These are phyloP conservation scores for Dromococcyx pavoninus DNA, from an alignment of 2,797 vertebrate species.

Conservation along the genomic window DNA sequence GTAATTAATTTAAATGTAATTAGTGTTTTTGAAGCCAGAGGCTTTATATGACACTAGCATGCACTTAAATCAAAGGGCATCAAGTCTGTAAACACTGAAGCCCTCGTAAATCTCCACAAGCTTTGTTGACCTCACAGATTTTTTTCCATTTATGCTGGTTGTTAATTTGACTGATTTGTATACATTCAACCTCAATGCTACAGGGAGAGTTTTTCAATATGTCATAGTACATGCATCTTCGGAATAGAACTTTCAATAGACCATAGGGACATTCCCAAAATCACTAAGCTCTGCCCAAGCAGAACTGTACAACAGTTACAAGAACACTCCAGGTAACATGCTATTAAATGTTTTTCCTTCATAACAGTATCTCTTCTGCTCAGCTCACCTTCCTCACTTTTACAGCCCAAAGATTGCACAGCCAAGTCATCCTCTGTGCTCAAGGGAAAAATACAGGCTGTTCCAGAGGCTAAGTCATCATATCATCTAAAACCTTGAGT, in stretches of 20 bases:
- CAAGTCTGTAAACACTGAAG: not conserved
- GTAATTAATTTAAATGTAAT: not conserved
- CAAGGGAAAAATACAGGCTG: not conserved
- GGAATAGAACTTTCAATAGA: too few relatives aligned
- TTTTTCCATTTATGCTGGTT: not conserved
- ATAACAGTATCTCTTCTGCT: not conserved
- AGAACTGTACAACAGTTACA: not conserved
- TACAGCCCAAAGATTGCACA: not conserved
- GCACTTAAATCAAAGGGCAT: not conserved
- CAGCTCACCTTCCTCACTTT: not conserved
- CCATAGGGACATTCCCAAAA: not conserved
- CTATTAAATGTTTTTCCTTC: not conserved
- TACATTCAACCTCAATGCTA: not conserved
- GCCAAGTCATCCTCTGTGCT: not conserved
- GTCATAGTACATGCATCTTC: not conserved
- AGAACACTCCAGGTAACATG: not conserved
- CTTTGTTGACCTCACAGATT: not conserved
- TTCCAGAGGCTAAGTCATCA: not conserved
- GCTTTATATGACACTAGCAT: rapidly evolving
- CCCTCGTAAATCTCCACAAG: not conserved
- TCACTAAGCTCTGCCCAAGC: not conserved
- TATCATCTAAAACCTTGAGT: not conserved
- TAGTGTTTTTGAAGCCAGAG: not conserved
- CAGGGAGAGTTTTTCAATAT: not conserved
- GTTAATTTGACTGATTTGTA: not conserved